Evolutionary conservation across 2,113 vertebrate genomes (phyloP).

Genomic region (Typhlomys cinereus): DNA sequence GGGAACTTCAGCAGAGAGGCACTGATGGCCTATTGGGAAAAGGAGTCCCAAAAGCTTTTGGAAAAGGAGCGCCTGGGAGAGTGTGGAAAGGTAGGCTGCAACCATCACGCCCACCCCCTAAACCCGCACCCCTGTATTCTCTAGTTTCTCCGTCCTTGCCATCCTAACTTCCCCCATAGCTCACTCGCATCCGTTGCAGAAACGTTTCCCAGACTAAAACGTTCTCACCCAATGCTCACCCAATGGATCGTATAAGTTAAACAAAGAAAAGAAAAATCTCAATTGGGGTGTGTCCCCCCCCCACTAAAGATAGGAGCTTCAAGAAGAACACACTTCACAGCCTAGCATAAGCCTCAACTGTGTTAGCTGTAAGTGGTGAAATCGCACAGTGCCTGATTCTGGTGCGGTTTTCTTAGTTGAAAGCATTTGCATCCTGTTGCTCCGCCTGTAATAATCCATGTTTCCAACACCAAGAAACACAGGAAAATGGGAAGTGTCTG

Average conservation of each 20-base stretch:
- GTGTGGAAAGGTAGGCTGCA: conserved; percentile 84
- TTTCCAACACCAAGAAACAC: not conserved
- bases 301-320: not conserved
- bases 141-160: not conserved
- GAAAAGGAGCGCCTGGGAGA: conserved; percentile 91
- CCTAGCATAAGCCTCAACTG: not conserved
- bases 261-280: not conserved
- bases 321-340: conserved; percentile 1
- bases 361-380: not conserved
- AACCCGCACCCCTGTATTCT: not conserved
- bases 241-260: not conserved
- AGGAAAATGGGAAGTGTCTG: not conserved
- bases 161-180: not conserved
- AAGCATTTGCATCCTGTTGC: not conserved
- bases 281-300: not conserved
- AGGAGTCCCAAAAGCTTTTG: conserved; percentile 93
- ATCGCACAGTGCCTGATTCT: not conserved
- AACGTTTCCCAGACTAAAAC: not conserved
- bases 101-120: not conserved
- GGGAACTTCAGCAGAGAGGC: conserved; percentile 97
- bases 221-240: not conserved
- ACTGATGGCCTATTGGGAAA: conserved; percentile 97
- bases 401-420: not conserved
- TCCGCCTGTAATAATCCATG: not conserved
- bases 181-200: not conserved